Evolutionary conservation across 2,888 invertebrate species (phyloP).

Genomic region (Amiota communis): DNA sequence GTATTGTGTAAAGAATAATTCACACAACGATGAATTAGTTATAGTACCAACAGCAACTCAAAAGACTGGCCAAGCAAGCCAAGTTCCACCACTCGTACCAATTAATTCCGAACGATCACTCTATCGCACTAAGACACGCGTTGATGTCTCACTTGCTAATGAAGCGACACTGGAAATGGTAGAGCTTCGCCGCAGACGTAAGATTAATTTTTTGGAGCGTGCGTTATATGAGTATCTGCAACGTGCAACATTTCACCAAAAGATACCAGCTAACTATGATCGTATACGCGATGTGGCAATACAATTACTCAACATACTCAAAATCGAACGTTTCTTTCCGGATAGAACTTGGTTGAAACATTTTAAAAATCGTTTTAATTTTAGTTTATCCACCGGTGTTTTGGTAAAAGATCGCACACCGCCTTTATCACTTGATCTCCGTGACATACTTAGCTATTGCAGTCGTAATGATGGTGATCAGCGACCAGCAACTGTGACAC

Average conservation of each 20-base stretch:
- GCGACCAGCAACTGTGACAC: conserved; percentile 49
- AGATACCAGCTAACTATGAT: conserved; percentile 54
- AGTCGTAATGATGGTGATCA: conserved; percentile 60
- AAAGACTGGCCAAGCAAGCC: conserved; percentile 25
- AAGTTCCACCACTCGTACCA: conserved; percentile 12
- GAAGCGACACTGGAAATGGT: conserved; percentile 59
- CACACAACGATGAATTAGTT: conserved; percentile 27
- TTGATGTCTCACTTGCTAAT: conserved; percentile 51
- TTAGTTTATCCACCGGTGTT: conserved; percentile 52
- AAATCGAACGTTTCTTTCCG: conserved; percentile 67
- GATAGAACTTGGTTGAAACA: conserved; percentile 60
- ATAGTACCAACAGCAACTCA: neutral
- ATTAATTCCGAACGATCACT: conserved; percentile 43
- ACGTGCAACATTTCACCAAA: conserved; percentile 64
- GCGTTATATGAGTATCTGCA: conserved; percentile 68
- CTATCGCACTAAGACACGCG: conserved; percentile 56
- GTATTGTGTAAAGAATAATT: conserved; percentile 55
- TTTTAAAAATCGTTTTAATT: conserved; percentile 59
- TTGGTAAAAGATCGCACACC: conserved; percentile 49
- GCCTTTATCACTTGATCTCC: conserved; percentile 62
- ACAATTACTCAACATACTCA: conserved; percentile 61
- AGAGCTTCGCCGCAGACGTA: conserved; percentile 59
- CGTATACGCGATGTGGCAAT: conserved; percentile 57
- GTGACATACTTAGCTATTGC: conserved; percentile 67
- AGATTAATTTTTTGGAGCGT: conserved; percentile 66